Evolutionary conservation across 2,888 invertebrate species (phyloP).

Genomic region (Noctua pronuba): DNA sequence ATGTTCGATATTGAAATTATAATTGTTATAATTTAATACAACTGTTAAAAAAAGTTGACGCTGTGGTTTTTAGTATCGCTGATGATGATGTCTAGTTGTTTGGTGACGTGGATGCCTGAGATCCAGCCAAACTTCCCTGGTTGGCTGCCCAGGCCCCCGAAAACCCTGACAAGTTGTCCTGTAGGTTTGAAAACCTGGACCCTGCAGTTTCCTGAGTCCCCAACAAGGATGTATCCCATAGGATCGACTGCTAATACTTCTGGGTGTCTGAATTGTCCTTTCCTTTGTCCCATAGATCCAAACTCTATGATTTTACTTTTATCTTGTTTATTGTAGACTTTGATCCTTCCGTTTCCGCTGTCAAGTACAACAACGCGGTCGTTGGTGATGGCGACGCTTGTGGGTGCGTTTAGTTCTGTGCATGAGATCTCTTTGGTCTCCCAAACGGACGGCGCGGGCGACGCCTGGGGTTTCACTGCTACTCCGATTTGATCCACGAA

Average conservation of each 20-base stretch:
- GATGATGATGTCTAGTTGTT: conserved; percentile 91
- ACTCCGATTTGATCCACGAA: conserved; percentile 92
- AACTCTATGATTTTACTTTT: conserved; percentile 91
- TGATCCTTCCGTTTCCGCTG: conserved; percentile 93
- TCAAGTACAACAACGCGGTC: conserved; percentile 91
- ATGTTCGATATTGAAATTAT: conserved; percentile 75
- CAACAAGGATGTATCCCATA: conserved; percentile 94
- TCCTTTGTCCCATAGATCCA: conserved; percentile 92
- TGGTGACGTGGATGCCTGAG: conserved; percentile 91
- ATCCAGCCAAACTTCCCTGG: conserved; percentile 92
- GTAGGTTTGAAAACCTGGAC: conserved; percentile 94
- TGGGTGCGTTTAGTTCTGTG: conserved; percentile 93
- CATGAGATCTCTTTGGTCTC: conserved; percentile 79
- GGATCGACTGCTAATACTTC: conserved; percentile 93
- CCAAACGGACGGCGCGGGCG: conserved; percentile 79
- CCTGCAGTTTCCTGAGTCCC: conserved; percentile 94
- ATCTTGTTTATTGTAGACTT: conserved; percentile 89
- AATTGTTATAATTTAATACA: conserved; percentile 78
- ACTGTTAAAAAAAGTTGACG: conserved; percentile 83
- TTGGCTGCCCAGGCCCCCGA: conserved; percentile 89
- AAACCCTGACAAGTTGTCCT: conserved; percentile 92
- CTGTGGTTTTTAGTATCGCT: conserved; percentile 91
- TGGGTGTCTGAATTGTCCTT: conserved; percentile 93
- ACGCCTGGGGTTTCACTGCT: conserved; percentile 78
- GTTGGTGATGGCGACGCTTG: conserved; percentile 92